Evolutionary conservation across 1,140 invertebrate genomes (phyloP).

Genomic region (Drosophila pallidifrons): DNA sequence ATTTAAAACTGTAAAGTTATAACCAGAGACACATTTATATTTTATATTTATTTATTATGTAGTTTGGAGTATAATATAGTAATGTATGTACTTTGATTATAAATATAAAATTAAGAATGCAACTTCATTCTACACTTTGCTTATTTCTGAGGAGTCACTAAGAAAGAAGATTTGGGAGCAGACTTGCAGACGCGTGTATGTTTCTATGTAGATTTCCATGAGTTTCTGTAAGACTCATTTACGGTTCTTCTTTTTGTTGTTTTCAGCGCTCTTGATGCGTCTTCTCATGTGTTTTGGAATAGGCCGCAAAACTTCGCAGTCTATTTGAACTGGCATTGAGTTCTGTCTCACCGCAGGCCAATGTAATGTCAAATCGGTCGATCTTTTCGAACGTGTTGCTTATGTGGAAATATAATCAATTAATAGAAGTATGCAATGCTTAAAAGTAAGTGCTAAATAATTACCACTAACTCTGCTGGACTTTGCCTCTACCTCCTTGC

Average conservation of each 20-base stretch:
- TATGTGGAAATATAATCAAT: neutral
- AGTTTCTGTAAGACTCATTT: constrained; percentile 25
- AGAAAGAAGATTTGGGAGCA: neutral
- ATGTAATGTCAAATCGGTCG: constrained; percentile 40
- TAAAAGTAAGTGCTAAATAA: neutral
- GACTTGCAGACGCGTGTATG: neutral
- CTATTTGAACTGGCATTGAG: constrained; percentile 84
- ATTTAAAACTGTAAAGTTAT: too few species aligned
- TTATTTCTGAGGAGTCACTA: constrained; percentile 4
- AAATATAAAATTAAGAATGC: neutral
- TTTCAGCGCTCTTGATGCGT: constrained; percentile 76
- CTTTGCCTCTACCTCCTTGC: neutral
- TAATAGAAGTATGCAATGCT: neutral
- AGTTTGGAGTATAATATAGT: neutral
- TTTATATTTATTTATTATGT: neutral
- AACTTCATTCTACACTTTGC: neutral
- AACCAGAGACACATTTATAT: neutral
- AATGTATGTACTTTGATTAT: neutral
- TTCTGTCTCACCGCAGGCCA: constrained; percentile 73
- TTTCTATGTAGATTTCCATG: neutral
- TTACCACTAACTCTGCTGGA: constrained; percentile 40
- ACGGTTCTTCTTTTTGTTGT: constrained; percentile 38
- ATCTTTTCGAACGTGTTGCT: constrained; percentile 35
- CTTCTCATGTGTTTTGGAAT: constrained; percentile 79
- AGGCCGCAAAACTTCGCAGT: constrained; percentile 76